Conservation (phyloP, 1,140 invertebrate species). For the silkworm (Bombyx mori) region DNA sequence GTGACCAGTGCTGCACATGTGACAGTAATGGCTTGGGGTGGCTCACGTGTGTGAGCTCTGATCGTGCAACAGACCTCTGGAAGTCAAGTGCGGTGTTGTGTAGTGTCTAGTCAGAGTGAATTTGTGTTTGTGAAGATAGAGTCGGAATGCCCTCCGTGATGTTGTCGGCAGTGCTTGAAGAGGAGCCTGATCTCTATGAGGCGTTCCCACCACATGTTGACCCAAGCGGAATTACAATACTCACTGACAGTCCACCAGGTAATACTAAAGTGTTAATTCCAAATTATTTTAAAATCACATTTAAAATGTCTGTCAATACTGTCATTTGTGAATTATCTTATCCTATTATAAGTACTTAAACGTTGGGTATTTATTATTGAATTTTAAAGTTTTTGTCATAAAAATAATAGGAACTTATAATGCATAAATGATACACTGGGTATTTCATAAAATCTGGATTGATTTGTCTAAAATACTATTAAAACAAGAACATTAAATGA, state of each 20-base stretch:
- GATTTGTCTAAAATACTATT: no score
- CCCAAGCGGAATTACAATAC: conserved; percentile 77
- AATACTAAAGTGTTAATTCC: conserved; percentile 1
- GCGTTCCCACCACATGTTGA: conserved; percentile 82
- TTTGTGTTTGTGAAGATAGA: conserved; percentile 43
- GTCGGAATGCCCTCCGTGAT: conserved; percentile 67
- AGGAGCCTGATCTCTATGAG: conserved; percentile 81
- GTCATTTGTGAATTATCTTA: not conserved
- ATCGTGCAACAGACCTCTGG: conserved; percentile 38
- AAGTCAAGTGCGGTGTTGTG: conserved; percentile 54
- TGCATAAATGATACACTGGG: no score
- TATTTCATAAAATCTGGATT: no score
- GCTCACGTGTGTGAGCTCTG: conserved; percentile 53
- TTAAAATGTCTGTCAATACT: not conserved
- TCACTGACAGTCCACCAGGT: conserved; percentile 71
- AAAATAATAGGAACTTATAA: no score
- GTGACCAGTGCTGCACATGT: conserved; percentile 23
- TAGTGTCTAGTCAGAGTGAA: conserved; percentile 57
- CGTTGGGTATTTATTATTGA: no score
- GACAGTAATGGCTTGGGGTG: conserved; percentile 44
- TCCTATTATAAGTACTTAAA: not conserved
- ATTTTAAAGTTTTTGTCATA: no score
- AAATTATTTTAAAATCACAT: not conserved
- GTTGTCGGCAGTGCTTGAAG: conserved; percentile 76
- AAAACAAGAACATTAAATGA: no score